A percentile compares a stretch with the other conserved stretches of the same genome.
Conservation (phyloP, 2,113 vertebrate species). For the Hyperopisus bebe region DNA sequence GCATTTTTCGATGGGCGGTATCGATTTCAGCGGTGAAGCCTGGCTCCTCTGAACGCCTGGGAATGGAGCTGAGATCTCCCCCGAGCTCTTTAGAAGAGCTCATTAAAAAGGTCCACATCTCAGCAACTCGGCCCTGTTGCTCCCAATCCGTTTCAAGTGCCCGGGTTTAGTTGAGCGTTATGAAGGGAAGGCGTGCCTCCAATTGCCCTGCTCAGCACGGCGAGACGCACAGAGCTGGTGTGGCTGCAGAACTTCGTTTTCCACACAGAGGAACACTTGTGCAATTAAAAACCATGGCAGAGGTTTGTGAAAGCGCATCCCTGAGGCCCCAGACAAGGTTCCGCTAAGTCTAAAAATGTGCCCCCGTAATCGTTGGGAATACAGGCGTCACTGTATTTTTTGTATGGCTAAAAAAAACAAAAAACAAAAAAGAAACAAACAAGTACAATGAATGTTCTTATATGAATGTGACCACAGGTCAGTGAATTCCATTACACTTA, state of each 20-base stretch:
- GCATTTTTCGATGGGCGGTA: background rate
- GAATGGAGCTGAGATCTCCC: background rate
- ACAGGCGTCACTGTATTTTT: background rate
- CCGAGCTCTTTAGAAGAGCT: slow-evolving; percentile 1
- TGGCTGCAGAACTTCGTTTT: background rate
- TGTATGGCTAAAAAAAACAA: background rate
- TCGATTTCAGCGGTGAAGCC: background rate
- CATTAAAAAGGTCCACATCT: slow-evolving; percentile 13
- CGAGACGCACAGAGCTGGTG: background rate
- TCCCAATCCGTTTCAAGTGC: background rate
- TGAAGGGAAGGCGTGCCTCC: background rate
- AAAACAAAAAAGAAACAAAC: background rate
- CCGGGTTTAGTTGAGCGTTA: background rate
- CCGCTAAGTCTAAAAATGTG: background rate
- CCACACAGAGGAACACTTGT: slow-evolving; percentile 1
- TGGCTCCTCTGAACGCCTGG: background rate
- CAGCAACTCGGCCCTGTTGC: background rate
- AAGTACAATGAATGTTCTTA: background rate
- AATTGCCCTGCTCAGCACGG: background rate
- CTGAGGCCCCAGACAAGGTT: too few species aligned
- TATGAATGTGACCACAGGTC: background rate
- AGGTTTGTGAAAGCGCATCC: background rate
- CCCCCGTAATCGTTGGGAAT: background rate
- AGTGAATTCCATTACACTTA: background rate
- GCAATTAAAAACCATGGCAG: background rate